Conservation (phyloP, 2,888 invertebrate species). For the Eupithecia tripunctaria region DNA sequence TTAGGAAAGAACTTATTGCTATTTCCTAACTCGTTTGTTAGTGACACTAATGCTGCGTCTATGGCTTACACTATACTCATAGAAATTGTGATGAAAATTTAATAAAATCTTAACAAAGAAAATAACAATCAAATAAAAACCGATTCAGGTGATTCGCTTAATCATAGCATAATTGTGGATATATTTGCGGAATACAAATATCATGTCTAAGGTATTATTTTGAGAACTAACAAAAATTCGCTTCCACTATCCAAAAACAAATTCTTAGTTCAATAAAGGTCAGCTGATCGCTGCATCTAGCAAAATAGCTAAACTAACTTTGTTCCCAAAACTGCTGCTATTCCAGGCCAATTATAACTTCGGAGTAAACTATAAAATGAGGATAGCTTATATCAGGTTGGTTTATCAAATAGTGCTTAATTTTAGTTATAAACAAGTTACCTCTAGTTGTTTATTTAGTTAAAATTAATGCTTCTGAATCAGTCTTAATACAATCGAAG, state of each 20-base stretch:
- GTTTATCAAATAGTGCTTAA: too few relatives aligned
- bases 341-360: constrained; percentile 20
- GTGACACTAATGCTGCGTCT: too few relatives aligned
- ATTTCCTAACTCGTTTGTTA: background rate
- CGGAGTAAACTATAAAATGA: background rate
- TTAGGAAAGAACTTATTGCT: background rate
- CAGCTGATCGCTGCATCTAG: constrained; percentile 5
- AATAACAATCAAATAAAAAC: too few relatives aligned
- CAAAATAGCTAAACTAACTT: constrained; percentile 7
- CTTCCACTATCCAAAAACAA: background rate
- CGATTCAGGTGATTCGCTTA: too few relatives aligned
- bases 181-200: too few relatives aligned
- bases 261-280: background rate
- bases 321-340: constrained; percentile 14
- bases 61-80: background rate
- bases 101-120: too few relatives aligned
- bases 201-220: too few relatives aligned
- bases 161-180: too few relatives aligned
- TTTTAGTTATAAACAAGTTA: background rate
- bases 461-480: background rate
- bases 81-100: too few relatives aligned
- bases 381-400: background rate
- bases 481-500: background rate
- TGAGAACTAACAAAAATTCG: background rate
- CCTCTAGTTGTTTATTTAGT: background rate